Conservation (phyloP, 2,113 vertebrate genomes). For the Amazona guildingii region DNA sequence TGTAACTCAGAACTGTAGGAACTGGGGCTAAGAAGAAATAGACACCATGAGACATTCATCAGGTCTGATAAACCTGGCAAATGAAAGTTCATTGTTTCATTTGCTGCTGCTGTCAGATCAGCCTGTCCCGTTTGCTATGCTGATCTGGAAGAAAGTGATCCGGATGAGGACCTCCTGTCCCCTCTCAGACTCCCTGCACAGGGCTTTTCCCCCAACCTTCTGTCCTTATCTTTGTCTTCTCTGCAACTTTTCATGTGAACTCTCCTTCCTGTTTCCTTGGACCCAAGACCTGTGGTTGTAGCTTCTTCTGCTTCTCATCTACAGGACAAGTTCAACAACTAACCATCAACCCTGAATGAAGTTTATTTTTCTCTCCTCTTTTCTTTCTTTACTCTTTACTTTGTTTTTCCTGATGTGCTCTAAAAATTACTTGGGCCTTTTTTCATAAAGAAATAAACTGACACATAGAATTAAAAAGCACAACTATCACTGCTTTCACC, state of each 20-base stretch:
- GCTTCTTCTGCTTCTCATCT: neutral
- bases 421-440: neutral
- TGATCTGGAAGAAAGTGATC: neutral
- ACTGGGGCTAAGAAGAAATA: neutral
- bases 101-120: neutral
- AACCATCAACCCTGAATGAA: neutral
- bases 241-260: neutral
- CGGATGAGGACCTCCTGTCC: neutral
- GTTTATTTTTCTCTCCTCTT: neutral
- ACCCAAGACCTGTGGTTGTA: neutral
- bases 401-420: neutral
- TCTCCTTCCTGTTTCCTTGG: neutral
- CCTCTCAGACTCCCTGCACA: fast-evolving
- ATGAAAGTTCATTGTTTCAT: fast-evolving
- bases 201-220: neutral
- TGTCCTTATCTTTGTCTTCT: neutral
- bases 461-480: neutral
- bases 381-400: neutral
- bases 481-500: neutral
- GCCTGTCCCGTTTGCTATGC: neutral
- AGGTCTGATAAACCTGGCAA: neutral
- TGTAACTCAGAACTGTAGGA: neutral
- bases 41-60: neutral
- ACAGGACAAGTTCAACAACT: neutral
- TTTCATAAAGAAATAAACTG: neutral